phyloP scores from a whole-genome alignment of 2,113 vertebrate species.

The Misgurnus anguillicaudatus region DNA sequence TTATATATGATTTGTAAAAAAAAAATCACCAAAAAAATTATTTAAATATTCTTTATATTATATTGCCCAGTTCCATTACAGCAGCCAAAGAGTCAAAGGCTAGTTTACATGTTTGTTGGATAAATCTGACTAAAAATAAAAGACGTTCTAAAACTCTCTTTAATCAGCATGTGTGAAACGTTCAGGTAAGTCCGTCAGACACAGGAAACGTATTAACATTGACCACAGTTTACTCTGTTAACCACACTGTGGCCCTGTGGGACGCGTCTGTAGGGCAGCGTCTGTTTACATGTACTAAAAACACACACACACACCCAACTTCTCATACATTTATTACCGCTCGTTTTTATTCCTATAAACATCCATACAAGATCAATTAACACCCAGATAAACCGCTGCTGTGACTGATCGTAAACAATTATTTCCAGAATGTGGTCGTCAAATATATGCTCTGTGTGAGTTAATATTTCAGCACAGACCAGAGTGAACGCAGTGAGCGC shows the following conservation, averaged over 20 bases:
- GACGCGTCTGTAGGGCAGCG: slow-evolving; percentile 60
- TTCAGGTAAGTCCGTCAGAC: slow-evolving; percentile 70
- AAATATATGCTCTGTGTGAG: slow-evolving; percentile 30
- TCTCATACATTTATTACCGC: slow-evolving; percentile 33
- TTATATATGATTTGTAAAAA: too few species aligned
- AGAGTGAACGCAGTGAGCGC: slow-evolving; percentile 17
- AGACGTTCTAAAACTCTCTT: slow-evolving; percentile 37
- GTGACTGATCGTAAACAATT: slow-evolving; percentile 38
- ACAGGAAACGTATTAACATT: slow-evolving; percentile 72
- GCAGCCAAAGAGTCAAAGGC: too few species aligned
- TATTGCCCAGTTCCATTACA: too few species aligned
- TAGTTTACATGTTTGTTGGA: too few species aligned
- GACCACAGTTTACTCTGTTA: slow-evolving; percentile 72
- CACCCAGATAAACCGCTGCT: slow-evolving; percentile 28
- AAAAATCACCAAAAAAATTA: too few species aligned
- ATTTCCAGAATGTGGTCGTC: slow-evolving; percentile 26
- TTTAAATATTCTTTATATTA: too few species aligned
- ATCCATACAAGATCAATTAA: slow-evolving; percentile 38
- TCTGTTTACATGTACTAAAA: slow-evolving; percentile 49
- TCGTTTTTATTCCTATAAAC: slow-evolving; percentile 39
- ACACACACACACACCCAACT: slow-evolving; percentile 19
- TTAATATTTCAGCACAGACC: slow-evolving; percentile 3
- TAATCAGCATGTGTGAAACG: slow-evolving; percentile 53
- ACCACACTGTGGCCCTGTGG: slow-evolving; percentile 69
- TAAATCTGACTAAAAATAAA: background rate